Base-by-base conservation (phyloP, 2,888 invertebrate species). In the Megastigmus dorsalis region DNA sequence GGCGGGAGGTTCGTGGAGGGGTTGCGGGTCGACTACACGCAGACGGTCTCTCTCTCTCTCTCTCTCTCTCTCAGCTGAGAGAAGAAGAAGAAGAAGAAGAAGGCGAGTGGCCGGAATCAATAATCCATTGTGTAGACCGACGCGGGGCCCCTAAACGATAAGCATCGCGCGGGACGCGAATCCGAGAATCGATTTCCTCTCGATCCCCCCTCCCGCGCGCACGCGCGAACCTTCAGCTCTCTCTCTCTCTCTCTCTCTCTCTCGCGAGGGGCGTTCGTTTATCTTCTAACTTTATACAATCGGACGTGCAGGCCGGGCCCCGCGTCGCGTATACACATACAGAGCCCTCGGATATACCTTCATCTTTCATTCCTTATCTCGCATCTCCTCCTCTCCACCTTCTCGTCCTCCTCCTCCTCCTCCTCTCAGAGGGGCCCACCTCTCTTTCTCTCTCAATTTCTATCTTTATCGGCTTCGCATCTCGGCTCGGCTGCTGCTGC, bases 321-420 rank as follows among this genome's bases (percentile, higher is more conserved):
- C 65, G n/a, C 54, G 55, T n/a, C n/a, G n/a, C n/a, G n/a, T n/a
- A n/a, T n/a, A n/a, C n/a, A n/a, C n/a, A n/a, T n/a, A n/a, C n/a
- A n/a, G n/a, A n/a, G n/a, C 78, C 36, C 54, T 52, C 50, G 45
- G n/a, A n/a, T 74, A 70, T 63, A 77, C 76, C 76, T 74, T 70
- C 76, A 74, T 76, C 76, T 69, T 73, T 76, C 76, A 76, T 76
- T 76, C 76, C 50, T 76, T 76, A 76, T 76, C 76, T 67, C 43
- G 57, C 23, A 76, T 72, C 75, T 74, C 41, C 52, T 36, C 7
- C 36, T 60, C 38, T 59, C 45, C 36, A 10, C 28, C 36, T 28
- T 33, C 48, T 30, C 38, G 13, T 33, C 18, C 15, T 26, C 18
- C 48, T 18, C 7, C 7, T 23, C 18, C 28, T 28, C 43, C 4